Conservation (phyloP, 2,113 vertebrate species). For the Bubalus kerabau region DNA sequence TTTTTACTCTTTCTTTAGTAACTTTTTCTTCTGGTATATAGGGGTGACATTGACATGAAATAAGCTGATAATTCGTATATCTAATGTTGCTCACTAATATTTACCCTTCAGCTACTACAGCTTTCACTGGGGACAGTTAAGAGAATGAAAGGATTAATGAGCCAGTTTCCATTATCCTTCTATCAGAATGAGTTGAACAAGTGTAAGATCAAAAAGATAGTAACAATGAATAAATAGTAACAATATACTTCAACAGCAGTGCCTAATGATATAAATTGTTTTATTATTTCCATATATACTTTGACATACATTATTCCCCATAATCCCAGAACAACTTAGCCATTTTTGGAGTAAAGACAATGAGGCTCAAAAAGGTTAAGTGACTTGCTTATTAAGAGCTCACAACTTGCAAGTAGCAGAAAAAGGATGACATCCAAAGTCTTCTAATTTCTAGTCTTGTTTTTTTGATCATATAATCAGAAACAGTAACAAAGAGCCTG, state of each 20-base stretch:
- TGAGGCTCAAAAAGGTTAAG: not conserved
- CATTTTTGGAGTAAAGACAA: not conserved
- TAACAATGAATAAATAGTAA: not conserved
- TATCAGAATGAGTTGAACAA: not conserved
- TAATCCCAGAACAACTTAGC: not conserved
- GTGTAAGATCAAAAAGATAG: not conserved
- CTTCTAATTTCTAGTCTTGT: not conserved
- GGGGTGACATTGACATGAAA: not conserved
- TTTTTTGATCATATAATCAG: not conserved
- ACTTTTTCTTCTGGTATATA: not conserved
- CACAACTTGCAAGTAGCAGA: not conserved
- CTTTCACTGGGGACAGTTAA: not conserved
- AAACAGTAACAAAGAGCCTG: not conserved
- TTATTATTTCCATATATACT: not conserved
- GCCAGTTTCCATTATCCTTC: not conserved
- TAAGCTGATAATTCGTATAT: not conserved
- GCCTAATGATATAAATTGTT: not conserved
- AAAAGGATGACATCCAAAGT: not conserved
- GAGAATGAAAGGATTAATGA: not conserved
- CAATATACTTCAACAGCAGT: not conserved
- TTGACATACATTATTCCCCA: not conserved
- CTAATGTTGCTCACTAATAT: not conserved
- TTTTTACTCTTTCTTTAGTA: not conserved
- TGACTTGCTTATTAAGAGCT: not conserved
- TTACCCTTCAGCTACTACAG: not conserved